Conservation (phyloP, 1,140 invertebrate species). For the Drosophila neocordata region DNA sequence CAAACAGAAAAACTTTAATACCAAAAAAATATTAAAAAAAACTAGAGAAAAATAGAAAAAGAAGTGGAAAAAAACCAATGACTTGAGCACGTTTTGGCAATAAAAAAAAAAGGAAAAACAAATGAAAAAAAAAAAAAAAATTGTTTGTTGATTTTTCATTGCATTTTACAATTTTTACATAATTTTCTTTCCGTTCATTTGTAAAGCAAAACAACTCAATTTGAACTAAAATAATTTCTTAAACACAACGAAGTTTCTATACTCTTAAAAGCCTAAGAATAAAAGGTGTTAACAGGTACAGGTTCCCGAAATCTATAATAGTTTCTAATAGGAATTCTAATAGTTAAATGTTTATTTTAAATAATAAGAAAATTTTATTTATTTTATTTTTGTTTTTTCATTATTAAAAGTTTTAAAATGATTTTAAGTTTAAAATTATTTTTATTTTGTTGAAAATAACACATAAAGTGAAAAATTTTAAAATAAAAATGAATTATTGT, state of each 20-base stretch:
- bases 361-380: no score
- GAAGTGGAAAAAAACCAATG: slow-evolving; percentile 38
- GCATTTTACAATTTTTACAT: slow-evolving; percentile 57
- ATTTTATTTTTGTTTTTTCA: no score
- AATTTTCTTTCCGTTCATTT: slow-evolving; percentile 39
- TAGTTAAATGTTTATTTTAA: no score
- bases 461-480: no score
- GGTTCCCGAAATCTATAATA: no score
- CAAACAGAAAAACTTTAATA: slow-evolving; percentile 3
- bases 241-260: background rate
- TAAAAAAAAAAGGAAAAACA: slow-evolving; percentile 5
- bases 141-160: slow-evolving; percentile 14
- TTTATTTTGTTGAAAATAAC: no score
- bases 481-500: no score
- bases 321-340: no score
- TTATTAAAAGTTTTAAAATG: no score
- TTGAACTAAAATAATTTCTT: slow-evolving; percentile 25
- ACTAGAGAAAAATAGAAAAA: slow-evolving; percentile 13
- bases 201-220: slow-evolving; percentile 59
- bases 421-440: no score
- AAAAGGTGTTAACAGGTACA: no score
- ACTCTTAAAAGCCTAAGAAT: background rate
- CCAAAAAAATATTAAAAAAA: slow-evolving; percentile 18
- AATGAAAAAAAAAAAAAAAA: slow-evolving; percentile 11
- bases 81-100: slow-evolving; percentile 49